These are phyloP conservation scores for Phalloptychus januarius DNA, from an alignment of 2,797 vertebrate genomes.

Conservation along the genomic window DNA sequence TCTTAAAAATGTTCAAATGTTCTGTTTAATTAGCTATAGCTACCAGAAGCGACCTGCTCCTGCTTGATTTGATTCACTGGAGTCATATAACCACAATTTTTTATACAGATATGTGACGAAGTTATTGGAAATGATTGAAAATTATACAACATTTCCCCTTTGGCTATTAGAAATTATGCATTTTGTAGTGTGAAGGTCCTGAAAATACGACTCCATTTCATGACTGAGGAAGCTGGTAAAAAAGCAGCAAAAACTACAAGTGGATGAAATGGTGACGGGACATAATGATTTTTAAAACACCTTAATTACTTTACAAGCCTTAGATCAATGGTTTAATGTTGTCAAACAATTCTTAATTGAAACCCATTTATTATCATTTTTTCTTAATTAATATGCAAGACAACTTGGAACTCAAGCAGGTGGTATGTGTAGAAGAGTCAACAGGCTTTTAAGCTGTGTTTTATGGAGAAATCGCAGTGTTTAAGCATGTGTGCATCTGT, in stretches of 20 bases:
- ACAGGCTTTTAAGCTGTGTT: conserved; percentile 29
- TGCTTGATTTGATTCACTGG: background rate
- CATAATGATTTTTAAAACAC: background rate
- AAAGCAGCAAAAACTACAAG: background rate
- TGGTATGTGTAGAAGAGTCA: conserved; percentile 27
- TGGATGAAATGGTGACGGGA: background rate
- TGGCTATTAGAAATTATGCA: background rate
- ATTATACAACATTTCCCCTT: background rate
- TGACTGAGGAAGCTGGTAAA: background rate
- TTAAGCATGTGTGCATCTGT: background rate
- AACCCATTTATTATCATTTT: background rate
- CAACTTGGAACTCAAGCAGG: conserved; percentile 26
- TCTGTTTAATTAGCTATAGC: background rate
- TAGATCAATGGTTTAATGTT: background rate
- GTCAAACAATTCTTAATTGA: background rate
- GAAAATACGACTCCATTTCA: background rate
- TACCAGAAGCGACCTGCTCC: background rate
- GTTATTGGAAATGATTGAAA: background rate
- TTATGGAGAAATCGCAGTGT: conserved; percentile 41
- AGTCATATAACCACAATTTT: background rate
- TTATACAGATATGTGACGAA: background rate
- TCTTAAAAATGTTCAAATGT: background rate
- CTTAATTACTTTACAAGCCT: background rate
- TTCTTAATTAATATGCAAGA: background rate
- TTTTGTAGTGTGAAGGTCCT: background rate